Conservation (phyloP, 2,797 vertebrate species). For the Atherinosoma microstoma region DNA sequence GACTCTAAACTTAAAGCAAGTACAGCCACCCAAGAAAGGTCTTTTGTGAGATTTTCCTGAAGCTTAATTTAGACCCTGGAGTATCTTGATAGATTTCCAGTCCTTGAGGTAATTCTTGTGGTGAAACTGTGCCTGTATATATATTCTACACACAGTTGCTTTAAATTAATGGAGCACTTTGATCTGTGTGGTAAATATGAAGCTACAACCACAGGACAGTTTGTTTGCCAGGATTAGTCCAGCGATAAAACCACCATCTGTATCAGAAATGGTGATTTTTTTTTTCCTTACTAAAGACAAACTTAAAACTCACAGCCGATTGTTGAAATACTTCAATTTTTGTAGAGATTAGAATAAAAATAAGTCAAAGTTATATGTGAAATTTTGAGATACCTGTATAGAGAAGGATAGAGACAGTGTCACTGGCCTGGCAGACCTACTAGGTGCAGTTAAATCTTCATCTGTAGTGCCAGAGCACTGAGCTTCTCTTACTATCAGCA, state of each 20-base stretch:
- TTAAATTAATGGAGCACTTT: not conserved
- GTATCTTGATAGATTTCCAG: conserved; percentile 4
- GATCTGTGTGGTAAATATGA: conserved; percentile 3
- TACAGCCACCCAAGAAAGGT: not conserved
- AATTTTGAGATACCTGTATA: no score
- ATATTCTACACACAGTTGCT: not conserved
- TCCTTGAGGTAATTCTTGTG: not conserved
- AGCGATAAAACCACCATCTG: no score
- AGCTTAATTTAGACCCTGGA: conserved; percentile 2
- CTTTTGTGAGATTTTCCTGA: not conserved
- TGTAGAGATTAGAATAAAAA: no score
- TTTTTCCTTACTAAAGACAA: no score
- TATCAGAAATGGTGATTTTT: not conserved
- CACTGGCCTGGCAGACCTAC: not conserved
- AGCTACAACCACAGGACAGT: not conserved
- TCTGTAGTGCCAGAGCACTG: not conserved
- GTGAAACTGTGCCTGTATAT: not conserved
- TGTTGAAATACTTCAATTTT: no score
- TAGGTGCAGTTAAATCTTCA: not conserved
- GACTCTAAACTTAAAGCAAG: conserved; percentile 5
- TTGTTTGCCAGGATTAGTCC: not conserved
- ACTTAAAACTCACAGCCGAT: no score
- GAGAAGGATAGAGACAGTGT: no score
- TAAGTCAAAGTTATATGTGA: no score
- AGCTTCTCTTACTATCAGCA: not conserved